These are phyloP conservation scores for Bucco capensis DNA, from an alignment of 2,113 vertebrate species.

Conservation along the genomic window DNA sequence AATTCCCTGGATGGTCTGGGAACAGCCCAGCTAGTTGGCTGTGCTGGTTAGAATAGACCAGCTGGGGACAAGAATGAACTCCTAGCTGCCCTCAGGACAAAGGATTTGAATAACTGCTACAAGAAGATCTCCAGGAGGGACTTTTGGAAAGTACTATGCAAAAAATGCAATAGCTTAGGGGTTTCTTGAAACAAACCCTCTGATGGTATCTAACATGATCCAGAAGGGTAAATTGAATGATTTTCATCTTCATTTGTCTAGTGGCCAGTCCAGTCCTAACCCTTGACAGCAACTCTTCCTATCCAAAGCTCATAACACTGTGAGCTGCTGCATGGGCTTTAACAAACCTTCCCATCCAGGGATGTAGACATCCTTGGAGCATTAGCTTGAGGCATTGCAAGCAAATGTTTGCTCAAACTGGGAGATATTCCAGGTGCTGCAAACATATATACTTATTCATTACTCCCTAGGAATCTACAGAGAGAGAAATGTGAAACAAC, in stretches of 20 bases:
- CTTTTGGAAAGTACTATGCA: neutral
- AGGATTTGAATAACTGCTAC: neutral
- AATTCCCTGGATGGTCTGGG: neutral
- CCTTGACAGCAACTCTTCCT: neutral
- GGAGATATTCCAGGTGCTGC: neutral
- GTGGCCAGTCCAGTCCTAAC: no score
- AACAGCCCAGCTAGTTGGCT: neutral
- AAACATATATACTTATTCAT: neutral
- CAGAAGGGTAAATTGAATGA: neutral
- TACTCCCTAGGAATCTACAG: neutral
- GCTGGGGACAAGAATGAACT: neutral
- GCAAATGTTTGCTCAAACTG: neutral
- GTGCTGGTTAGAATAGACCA: rapidly evolving
- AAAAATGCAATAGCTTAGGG: neutral
- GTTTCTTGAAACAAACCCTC: neutral
- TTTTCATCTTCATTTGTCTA: neutral
- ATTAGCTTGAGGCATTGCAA: neutral
- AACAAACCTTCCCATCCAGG: neutral
- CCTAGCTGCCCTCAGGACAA: neutral
- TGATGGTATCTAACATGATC: neutral
- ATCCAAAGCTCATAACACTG: rapidly evolving
- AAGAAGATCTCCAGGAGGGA: neutral
- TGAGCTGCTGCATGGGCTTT: neutral
- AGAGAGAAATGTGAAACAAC: neutral
- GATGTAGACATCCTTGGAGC: neutral